Evolutionary conservation across 2,888 invertebrate genomes (phyloP), one percentile per base, ranked within the genome.

Genomic region (Acleris cristana): DNA sequence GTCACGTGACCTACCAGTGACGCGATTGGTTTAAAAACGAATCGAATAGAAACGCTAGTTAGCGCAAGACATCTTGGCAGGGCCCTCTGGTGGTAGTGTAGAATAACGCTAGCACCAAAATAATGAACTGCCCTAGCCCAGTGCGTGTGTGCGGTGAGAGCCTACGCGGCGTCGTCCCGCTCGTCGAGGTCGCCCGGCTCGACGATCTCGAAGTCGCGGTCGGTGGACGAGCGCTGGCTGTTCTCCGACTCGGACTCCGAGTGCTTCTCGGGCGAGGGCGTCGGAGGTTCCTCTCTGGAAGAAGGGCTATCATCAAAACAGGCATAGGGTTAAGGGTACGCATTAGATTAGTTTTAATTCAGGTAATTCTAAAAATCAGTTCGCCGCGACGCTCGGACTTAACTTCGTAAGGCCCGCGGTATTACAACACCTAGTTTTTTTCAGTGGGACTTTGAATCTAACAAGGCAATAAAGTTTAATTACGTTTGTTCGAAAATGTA

Each of bases 181-280:
- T 88, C 88, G 60, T 95, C 95, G 45, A 95, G 83, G 77, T 96
- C 96, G 19, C 93, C 95, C 40, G 94, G 94, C 78, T 97, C 96
- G 61, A 98, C 95, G 83, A 97, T 97, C 90, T 97, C 98, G 86
- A 97, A 97, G 92, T 98, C 97, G 77, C 96, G 95, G 74, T 96
- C 97, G 0, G 96, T 96, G 73, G 96, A 96, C 16, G 96, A 96
- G 64, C 96, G 94, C 79, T 96, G 96, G 76, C 96, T 96, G 79
- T 95, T 95, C 83, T 96, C 96, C 1, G 96, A 96, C 77, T 97
- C 97, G 16, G 97, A 97, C 81, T 97, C 97, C 0, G 96, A 96
- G 1, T 85, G 83, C 55, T 91, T 92, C 59, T 92, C 88, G 16
- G 74, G 66, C 56, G 74, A 54, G 1, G 71, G 52, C 54, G 52